Base-by-base conservation (phyloP, 2,888 invertebrate species). In the Philhelius pedissequus region DNA sequence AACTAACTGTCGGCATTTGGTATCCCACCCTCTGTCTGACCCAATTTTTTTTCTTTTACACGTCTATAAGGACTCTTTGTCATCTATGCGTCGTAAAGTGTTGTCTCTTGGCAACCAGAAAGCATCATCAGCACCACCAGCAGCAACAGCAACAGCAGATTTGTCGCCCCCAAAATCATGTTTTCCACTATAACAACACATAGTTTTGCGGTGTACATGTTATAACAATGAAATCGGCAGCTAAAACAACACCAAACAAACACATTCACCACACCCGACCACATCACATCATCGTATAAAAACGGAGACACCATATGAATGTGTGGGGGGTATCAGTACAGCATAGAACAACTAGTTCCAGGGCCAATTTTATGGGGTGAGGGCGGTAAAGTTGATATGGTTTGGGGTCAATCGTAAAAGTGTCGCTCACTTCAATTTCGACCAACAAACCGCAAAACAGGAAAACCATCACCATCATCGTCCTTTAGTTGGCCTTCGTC, bases 381-480 rank as follows among this genome's bases (percentile, higher is more conserved):
- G 50, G 40, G 2, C 38, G 11, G 25, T 18, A 11, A 15, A 15
- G 25, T 30, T 43, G 62, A 30, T 43, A 43, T 52, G 68, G 62
- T 45, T 56, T 56, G 68, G 68, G 79, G 66, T 66, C 84, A 84
- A 79, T 84, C 80, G 80, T 84, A 79, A 84, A 84, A 84, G 84
- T 84, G 84, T 84, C 80, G 80, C 80, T 84, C 84, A 80, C 84
- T 84, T 84, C 84, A 84, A 80, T 84, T 80, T 84, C 60, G 30
- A 79, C 80, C 80, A 80, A 80, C 84, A 84, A 84, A 84, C 84
- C 84, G 30, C 84, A 84, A 80, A 84, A 80, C 84, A 80, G 80
- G 84, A 84, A 84, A 84, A 80, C 84, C 84, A 84, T 80, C 80
- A 80, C 70, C 84, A 80, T 80, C 80, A 79, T 70, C 70, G 35